A percentile compares a stretch with the other conserved stretches of the same genome.
phyloP scores from a whole-genome alignment of 1,140 invertebrate species.

The Pollicipes pollicipes region DNA sequence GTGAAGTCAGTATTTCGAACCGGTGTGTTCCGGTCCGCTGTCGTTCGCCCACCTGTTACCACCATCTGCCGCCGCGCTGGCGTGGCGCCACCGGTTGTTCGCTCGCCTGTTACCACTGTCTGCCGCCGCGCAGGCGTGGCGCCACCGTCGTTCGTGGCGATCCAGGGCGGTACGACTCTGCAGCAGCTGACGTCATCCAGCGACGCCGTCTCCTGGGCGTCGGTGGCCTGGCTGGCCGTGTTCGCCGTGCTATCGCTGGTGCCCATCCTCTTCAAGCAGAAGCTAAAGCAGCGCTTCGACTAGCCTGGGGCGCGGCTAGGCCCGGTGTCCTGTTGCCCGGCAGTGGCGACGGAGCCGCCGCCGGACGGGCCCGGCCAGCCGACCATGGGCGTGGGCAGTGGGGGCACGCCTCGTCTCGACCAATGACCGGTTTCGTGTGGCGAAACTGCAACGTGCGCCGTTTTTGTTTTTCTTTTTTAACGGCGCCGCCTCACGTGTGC shows the following conservation, averaged over 20 bases:
- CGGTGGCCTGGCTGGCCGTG: constrained; percentile 42
- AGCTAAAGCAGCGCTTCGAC: constrained; percentile 60
- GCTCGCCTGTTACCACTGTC: too few species aligned
- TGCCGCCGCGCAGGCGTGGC: constrained; percentile 55
- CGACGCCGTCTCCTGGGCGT: constrained; percentile 76
- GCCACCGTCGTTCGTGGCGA: constrained; percentile 90
- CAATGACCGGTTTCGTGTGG: too few species aligned
- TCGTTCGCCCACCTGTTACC: too few species aligned
- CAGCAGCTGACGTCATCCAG: constrained; percentile 77
- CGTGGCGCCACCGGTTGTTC: too few species aligned
- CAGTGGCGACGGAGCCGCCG: background rate
- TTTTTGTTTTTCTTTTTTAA: too few species aligned
- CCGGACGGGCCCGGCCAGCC: constrained; percentile 15
- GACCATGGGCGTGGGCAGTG: too few species aligned
- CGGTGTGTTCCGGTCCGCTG: too few species aligned
- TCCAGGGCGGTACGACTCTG: constrained; percentile 91
- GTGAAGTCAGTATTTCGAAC: too few species aligned
- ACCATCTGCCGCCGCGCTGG: too few species aligned
- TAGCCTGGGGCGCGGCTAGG: constrained; percentile 24
- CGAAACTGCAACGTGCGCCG: too few species aligned
- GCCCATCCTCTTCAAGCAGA: constrained; percentile 78
- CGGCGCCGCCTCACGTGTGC: too few species aligned
- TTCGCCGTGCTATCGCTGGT: constrained; percentile 56
- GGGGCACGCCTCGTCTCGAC: too few species aligned
- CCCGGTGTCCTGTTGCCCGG: background rate